phyloP scores from a whole-genome alignment of 2,113 vertebrate species.

The Nymphicus hollandicus region DNA sequence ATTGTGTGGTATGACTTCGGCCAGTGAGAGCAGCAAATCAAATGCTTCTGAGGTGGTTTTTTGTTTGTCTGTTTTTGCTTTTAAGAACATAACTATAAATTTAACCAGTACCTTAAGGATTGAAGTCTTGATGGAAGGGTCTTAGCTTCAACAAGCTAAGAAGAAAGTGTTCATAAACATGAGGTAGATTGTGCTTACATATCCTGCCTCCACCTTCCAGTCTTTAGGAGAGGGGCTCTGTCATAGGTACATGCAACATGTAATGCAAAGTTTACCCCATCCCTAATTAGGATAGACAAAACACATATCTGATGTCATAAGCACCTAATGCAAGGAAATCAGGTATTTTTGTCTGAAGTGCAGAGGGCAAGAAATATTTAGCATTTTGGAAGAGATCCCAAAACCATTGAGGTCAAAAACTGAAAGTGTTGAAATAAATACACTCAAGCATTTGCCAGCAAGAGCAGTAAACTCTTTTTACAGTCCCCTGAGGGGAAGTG shows the following conservation, averaged over 20 bases:
- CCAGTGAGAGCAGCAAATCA: background rate
- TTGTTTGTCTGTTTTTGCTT: background rate
- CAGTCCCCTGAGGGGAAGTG: background rate
- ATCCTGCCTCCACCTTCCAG: background rate
- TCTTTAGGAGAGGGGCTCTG: background rate
- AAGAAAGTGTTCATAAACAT: background rate
- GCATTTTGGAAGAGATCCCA: background rate
- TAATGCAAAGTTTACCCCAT: background rate
- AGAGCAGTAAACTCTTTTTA: background rate
- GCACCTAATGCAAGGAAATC: background rate
- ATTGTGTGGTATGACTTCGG: background rate
- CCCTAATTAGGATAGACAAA: background rate
- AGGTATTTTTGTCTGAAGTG: background rate
- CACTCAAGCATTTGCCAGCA: background rate
- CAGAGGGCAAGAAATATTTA: background rate
- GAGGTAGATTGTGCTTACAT: background rate
- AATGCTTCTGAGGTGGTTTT: background rate
- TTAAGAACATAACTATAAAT: background rate
- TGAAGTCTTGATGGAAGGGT: background rate
- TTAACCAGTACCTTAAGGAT: background rate
- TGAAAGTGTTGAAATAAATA: background rate
- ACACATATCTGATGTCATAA: background rate
- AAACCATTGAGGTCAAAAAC: background rate
- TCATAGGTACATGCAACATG: rapidly evolving
- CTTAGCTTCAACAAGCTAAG: background rate